Evolutionary conservation across 2,797 vertebrate genomes (phyloP).

Genomic region (Poeciliopsis paucimaculata): DNA sequence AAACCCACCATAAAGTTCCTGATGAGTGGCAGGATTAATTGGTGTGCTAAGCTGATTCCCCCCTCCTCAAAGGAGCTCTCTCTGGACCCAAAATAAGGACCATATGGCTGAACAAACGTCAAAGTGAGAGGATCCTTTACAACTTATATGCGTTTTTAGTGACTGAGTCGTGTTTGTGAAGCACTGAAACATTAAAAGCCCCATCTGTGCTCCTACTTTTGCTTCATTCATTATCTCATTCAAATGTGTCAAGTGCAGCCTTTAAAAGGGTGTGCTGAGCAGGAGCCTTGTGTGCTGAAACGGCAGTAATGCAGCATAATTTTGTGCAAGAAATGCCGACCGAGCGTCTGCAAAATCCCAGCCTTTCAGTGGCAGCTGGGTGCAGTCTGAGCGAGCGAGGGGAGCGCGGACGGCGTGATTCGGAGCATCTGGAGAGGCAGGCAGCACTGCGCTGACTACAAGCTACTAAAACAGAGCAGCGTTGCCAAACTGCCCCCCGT

Average conservation of each 20-base stretch:
- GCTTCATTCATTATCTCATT: slow-evolving; percentile 69
- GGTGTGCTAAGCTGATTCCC: slow-evolving; percentile 61
- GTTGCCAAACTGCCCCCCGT: slow-evolving; percentile 51
- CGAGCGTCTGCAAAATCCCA: slow-evolving; percentile 73
- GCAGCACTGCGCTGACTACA: slow-evolving; percentile 57
- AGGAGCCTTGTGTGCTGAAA: slow-evolving; percentile 66
- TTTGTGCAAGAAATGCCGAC: slow-evolving; percentile 65
- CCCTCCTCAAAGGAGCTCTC: slow-evolving; percentile 50
- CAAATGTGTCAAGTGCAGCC: slow-evolving; percentile 54
- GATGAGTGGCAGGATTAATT: slow-evolving; percentile 79
- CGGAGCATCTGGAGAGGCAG: slow-evolving; percentile 74
- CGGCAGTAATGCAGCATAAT: slow-evolving; percentile 62
- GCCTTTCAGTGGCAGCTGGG: slow-evolving; percentile 74
- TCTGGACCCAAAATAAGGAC: slow-evolving; percentile 43
- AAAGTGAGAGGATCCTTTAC: slow-evolving; percentile 45
- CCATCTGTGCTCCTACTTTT: slow-evolving; percentile 66
- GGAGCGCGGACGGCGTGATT: slow-evolving; percentile 51
- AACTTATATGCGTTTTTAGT: slow-evolving; percentile 61
- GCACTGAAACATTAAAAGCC: slow-evolving; percentile 64
- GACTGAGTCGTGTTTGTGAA: slow-evolving; percentile 60
- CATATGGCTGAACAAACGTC: slow-evolving; percentile 38
- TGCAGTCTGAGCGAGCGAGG: slow-evolving; percentile 51
- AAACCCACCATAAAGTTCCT: slow-evolving; percentile 61
- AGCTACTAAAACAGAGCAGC: slow-evolving; percentile 58
- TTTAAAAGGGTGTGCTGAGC: slow-evolving; percentile 56